Conservation (phyloP, 2,113 vertebrate species). For the Fregetta grallaria region DNA sequence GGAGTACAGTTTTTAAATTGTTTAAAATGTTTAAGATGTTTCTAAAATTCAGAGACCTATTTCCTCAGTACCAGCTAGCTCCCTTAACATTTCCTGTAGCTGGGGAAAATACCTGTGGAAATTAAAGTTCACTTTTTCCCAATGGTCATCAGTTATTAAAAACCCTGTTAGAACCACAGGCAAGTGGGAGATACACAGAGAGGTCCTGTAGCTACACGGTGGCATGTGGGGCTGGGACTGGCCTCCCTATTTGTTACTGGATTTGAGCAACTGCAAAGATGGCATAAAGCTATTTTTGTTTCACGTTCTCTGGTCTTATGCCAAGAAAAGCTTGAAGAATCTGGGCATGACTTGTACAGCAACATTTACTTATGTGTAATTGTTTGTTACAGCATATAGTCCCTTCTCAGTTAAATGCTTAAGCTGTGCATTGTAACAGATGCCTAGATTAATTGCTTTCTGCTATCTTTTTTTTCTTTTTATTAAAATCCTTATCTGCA, state of each 20-base stretch:
- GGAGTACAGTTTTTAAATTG: background rate
- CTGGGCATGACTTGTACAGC: background rate
- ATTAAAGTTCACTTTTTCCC: background rate
- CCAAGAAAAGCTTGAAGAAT: conserved; percentile 19
- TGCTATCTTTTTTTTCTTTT: background rate
- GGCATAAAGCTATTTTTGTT: conserved; percentile 1
- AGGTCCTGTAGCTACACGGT: background rate
- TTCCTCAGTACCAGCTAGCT: background rate
- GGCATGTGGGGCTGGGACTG: background rate
- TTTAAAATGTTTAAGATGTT: background rate
- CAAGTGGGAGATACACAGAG: background rate
- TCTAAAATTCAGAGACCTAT: background rate
- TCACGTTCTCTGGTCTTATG: background rate
- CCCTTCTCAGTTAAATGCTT: background rate
- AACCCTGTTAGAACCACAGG: background rate
- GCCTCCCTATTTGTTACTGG: background rate
- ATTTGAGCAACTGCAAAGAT: background rate
- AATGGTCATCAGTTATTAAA: background rate
- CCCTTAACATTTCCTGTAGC: background rate
- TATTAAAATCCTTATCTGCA: background rate
- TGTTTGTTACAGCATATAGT: background rate
- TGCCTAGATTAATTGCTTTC: background rate
- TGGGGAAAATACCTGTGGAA: background rate
- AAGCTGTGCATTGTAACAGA: background rate
- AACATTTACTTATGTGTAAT: background rate